Base-by-base conservation (phyloP, 2,113 vertebrate species). In the mouse (Mus musculus) region DNA sequence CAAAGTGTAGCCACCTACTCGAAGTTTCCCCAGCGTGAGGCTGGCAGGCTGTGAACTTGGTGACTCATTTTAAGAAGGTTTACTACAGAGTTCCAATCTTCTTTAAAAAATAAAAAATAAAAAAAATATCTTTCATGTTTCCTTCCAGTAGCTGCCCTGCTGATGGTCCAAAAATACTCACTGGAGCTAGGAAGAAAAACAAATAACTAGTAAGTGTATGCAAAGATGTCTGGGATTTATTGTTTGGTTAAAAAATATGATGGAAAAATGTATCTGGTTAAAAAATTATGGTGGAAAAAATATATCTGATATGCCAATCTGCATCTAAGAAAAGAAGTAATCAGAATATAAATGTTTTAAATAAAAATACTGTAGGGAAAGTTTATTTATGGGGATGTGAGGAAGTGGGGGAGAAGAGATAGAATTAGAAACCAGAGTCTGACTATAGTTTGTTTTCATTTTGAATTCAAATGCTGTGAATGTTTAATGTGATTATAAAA, bases 1-100 rank as follows among this genome's bases (percentile, higher is more conserved):
- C 81, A 72, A 96, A 97, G 97, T 89, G 97, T 95, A 97, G 89
- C 78, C 88, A 94, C 96, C 94, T 96, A 87, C 96, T 92, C 95
- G 95, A 61, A 78, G 94, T 97, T 98, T 96, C 95, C 92, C 90
- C 91, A 97, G 97, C 96, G 80, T 46, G 72, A 93, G 78, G 95
- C 91, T 91, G 90, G 88, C 88, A 93, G 91, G 93, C 92, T 95
- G 88, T 90, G 96, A 95, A 95, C 93, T 81, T 84, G 87, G 96
- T 98, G 95, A 96, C 93, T 98, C 97, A 98, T 88, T 97, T 98
- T 91, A 95, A 96, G 88, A 95, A 97, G 91, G 61, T 97, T 98
- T 98, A 97, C 97, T 97, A 97, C 76, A 95, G 93, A 96, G 89
- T 71, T 65, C 52, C 46, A 80, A 95, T 95, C 78, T 96, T 87